Base-by-base conservation (phyloP, 1,140 invertebrate genomes). In the Cydia splendana region DNA sequence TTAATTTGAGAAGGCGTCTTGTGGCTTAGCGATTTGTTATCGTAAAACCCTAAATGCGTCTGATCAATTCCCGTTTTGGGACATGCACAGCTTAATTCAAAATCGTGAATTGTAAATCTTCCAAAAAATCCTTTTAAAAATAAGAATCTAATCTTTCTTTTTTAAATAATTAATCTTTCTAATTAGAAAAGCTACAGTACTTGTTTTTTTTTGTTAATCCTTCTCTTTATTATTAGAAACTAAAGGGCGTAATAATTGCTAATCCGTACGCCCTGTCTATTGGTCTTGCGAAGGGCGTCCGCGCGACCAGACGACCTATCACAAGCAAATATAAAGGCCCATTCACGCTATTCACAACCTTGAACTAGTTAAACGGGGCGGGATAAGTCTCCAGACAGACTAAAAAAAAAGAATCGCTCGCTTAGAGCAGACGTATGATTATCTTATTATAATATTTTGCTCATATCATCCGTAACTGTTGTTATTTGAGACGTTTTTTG, bases 281-380 rank as follows among this genome's bases (percentile, higher is more conserved):
- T 24, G n/a, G 57, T 24, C 57, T 62, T 7, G 20, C n/a, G 57
- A 62, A 62, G 57, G 57, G 57, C 67, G 18, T 34, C 65, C 79
- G 75, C 69, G 80, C 83, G 89, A 91, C 91, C 91, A 87, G 85
- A 86, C 83, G 89, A 91, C 89, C 89, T 91, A 88, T 88, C 75
- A 79, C 84, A 82, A 85, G 86, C 85, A 84, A 89, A 83, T 88
- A 91, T 91, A 91, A 91, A 85, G 89, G 76, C 82, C 84, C 88
- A 89, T 91, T 92, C 87, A 89, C 82, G 82, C 82, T 85, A 82
- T 80, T 82, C 74, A 71, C 77, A 89, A 84, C 91, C 91, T 93
- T 93, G 91, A 91, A 91, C 90, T 91, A 93, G 89, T 91, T 93
- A 85, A 86, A 87, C 83, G 83, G 85, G 84, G 86, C 87, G 86